Percentiles rank a stretch among this genome's conserved stretches.
Evolutionary conservation across 1,140 invertebrate species (phyloP).

Genomic region (Metopolophium dirhodum): DNA sequence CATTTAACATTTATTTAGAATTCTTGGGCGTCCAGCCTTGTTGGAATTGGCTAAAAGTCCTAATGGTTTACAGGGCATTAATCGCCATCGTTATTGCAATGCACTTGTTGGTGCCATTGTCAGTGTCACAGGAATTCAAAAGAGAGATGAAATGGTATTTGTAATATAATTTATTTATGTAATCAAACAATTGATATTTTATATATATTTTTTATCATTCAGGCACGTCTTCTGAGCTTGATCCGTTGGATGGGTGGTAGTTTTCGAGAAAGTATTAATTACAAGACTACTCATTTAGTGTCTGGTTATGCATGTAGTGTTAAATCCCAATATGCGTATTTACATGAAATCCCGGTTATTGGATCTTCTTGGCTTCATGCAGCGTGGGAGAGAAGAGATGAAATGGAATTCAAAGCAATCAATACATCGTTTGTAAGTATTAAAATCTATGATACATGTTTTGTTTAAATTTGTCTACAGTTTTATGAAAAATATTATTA

Average conservation of each 20-base stretch:
- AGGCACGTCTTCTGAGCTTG: constrained; percentile 75
- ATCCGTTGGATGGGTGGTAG: constrained; percentile 92
- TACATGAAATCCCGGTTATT: constrained; percentile 88
- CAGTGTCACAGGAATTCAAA: constrained; percentile 88
- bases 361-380: constrained; percentile 84
- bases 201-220: constrained; percentile 56
- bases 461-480: neutral
- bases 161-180: constrained; percentile 58
- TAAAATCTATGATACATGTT: neutral
- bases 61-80: constrained; percentile 62
- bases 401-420: constrained; percentile 72
- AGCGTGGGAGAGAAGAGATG: constrained; percentile 80
- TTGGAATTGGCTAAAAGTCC: constrained; percentile 76
- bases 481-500: neutral
- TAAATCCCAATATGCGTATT: constrained; percentile 87
- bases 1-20: constrained; percentile 57
- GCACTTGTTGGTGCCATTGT: constrained; percentile 85
- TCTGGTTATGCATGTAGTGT: constrained; percentile 84
- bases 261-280: constrained; percentile 85
- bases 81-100: constrained; percentile 70
- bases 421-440: constrained; percentile 75
- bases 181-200: constrained; percentile 18
- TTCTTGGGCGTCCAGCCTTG: constrained; percentile 69
- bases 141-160: constrained; percentile 84
- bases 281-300: constrained; percentile 90